A percentile compares a stretch with the other conserved stretches of the same genome.
phyloP scores from a whole-genome alignment of 2,113 vertebrate genomes.

The Spizaetus ornatus region DNA sequence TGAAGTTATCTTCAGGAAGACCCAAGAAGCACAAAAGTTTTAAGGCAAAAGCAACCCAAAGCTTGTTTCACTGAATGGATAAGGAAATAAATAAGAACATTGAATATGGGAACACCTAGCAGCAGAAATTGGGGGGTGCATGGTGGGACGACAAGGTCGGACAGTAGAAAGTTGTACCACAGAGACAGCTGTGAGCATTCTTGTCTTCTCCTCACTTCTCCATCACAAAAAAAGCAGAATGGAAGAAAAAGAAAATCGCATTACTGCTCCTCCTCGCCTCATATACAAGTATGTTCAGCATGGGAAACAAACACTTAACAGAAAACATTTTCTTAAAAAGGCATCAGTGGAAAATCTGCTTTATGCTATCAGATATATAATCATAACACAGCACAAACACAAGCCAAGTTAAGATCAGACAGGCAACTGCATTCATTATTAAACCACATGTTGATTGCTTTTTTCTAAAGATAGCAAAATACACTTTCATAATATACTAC shows the following conservation, averaged over 20 bases:
- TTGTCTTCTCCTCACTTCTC: not conserved
- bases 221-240: not conserved
- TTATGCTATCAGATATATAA: not conserved
- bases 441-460: conserved; percentile 17
- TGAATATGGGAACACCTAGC: not conserved
- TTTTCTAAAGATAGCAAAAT: conserved; percentile 28
- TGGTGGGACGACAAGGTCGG: not conserved
- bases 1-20: not conserved
- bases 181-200: not conserved
- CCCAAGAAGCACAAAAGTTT: not conserved
- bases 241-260: not conserved
- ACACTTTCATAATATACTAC: not conserved
- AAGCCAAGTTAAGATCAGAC: conserved; percentile 18
- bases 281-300: not conserved
- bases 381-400: not conserved
- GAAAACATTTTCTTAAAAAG: not conserved
- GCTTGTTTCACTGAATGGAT: not conserved
- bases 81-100: not conserved
- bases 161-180: not conserved
- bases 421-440: conserved; percentile 32
- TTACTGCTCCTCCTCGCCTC: not conserved
- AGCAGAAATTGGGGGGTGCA: not conserved
- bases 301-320: conserved; percentile 2
- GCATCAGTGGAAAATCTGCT: conserved; percentile 15
- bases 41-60: not conserved